Base-by-base conservation (phyloP, 1,140 invertebrate genomes). In the Brachionus koreanus region DNA sequence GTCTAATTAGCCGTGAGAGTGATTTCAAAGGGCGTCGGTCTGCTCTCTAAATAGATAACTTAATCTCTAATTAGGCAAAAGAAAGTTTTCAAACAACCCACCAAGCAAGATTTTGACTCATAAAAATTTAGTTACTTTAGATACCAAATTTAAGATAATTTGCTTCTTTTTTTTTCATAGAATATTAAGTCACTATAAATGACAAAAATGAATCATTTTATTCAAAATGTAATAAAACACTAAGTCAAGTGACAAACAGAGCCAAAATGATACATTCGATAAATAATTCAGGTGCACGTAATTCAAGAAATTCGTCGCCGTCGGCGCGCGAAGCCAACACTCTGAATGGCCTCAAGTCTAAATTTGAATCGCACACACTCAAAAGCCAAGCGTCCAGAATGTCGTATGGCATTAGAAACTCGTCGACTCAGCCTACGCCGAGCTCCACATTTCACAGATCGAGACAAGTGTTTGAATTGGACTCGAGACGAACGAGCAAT, bases 121-220 rank as follows among this genome's bases (percentile, higher is more conserved):
- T 57, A 13, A 49, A 57, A 57, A 57, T 19, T 57, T 2, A 57
- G 49, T 57, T 57, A 23, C 49, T 57, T 57, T 57, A 57, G 49
- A 57, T 57, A 57, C 49, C 49, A 57, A 57, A 57, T 23, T 57
- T 57, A 57, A 57, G 49, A 57, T 57, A 57, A 57, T 57, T 57
- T 57, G 49, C n/a, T n/a, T n/a, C n/a, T 29, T 29, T 29, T 57
- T 23, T 57, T 57, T 57, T 57, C 49, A 19, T 57, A 23, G 16
- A 57, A 19, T 19, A 57, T 57, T 57, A 10, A 57, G 49, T 57
- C 49, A 57, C 19, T 57, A 19, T 57, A n/a, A 19, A 19, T 57
- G 49, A 57, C 49, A 57, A 57, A 57, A 57, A 57, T 57, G 49
- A 57, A 19, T 57, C 5, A 57, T 57, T 57, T 57, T 19, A 29